These are phyloP conservation scores for Spondyliosoma cantharus DNA, from an alignment of 2,797 vertebrate species.

Conservation along the genomic window DNA sequence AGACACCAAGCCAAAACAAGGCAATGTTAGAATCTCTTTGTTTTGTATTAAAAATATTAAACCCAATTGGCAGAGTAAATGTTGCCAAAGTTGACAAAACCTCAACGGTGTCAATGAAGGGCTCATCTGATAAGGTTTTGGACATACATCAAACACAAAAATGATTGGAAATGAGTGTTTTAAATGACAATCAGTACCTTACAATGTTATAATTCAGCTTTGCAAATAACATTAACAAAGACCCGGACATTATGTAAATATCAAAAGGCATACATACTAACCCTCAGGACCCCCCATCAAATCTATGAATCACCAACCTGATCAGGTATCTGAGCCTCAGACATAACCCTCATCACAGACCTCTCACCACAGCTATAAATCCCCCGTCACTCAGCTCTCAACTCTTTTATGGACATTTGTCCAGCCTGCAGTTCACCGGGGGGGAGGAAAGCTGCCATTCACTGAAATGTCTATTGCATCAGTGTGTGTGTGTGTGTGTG, in stretches of 20 bases:
- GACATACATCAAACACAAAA: background rate
- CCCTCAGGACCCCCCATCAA: conserved; percentile 16
- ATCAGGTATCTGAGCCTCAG: conserved; percentile 39
- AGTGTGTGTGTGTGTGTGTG: conserved; percentile 29
- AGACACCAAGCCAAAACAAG: background rate
- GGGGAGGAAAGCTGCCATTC: conserved; percentile 47
- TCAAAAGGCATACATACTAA: background rate
- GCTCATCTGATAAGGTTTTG: too few species aligned
- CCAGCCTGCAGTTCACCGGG: conserved; percentile 22
- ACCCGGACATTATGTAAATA: background rate
- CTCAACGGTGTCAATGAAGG: too few species aligned
- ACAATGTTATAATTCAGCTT: background rate
- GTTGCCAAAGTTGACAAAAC: too few species aligned
- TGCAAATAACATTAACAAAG: background rate
- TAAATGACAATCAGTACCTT: background rate
- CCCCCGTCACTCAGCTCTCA: conserved; percentile 22
- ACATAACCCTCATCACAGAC: conserved; percentile 32
- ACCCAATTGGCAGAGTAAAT: too few species aligned
- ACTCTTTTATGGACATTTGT: conserved; percentile 31
- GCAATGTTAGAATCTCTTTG: too few species aligned
- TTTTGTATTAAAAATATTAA: too few species aligned
- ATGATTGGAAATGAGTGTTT: background rate
- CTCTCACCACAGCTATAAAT: conserved; percentile 4
- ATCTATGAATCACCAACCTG: conserved; percentile 37
- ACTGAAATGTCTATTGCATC: conserved; percentile 36